Percentiles rank a stretch among this genome's conserved stretches.
These are phyloP conservation scores for Eptesicus fuscus DNA, from an alignment of 2,113 vertebrate genomes.

Conservation along the genomic window DNA sequence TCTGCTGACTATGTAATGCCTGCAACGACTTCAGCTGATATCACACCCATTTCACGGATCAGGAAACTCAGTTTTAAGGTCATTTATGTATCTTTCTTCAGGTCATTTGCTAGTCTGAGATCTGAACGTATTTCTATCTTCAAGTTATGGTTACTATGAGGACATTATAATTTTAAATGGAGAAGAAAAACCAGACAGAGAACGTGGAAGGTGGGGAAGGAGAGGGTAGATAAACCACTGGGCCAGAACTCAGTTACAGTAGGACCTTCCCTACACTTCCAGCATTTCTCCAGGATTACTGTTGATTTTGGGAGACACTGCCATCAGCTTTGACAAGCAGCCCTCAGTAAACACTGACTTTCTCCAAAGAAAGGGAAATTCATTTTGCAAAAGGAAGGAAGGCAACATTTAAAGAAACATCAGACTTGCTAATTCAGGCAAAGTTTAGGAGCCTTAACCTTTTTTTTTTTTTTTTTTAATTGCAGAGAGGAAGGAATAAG, in stretches of 20 bases:
- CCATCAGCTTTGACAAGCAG: not conserved
- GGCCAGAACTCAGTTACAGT: not conserved
- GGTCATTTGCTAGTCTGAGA: not conserved
- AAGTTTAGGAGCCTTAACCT: not conserved
- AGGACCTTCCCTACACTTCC: not conserved
- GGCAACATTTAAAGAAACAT: not conserved
- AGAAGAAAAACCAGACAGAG: not conserved
- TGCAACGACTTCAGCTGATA: not conserved
- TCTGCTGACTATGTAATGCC: not conserved
- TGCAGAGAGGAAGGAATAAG: too few relatives aligned
- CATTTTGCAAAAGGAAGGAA: not conserved
- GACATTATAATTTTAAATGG: not conserved
- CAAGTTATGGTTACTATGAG: not conserved
- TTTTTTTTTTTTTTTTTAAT: not conserved
- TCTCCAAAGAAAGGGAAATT: not conserved
- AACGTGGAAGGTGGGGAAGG: not conserved
- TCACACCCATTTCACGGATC: not conserved
- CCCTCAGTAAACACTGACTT: not conserved
- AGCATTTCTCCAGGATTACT: not conserved
- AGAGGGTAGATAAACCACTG: not conserved
- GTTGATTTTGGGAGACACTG: not conserved
- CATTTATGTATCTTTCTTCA: not conserved
- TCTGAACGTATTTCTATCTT: not conserved
- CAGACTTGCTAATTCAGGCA: not conserved
- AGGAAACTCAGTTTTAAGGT: not conserved